Evolutionary conservation across 1,140 invertebrate genomes (phyloP), one percentile per base, ranked within the genome.

Genomic region (Berghia stephanieae): DNA sequence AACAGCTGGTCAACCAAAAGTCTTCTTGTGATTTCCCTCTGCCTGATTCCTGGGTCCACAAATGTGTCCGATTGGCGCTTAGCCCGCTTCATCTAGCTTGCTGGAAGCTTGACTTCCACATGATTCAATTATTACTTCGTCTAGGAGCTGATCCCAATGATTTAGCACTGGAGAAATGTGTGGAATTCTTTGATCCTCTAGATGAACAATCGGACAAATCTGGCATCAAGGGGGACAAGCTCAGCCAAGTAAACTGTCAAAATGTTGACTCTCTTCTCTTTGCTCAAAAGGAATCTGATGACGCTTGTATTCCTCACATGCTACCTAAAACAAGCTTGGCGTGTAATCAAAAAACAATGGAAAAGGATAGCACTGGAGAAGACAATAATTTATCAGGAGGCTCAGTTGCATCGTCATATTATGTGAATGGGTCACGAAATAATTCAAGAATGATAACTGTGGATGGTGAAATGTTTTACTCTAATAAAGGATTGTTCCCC

Each of bases 31-130:
- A 75, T 38, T 66, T 79, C 42, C 78, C 78, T 16, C 18, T 79
- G 36, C 69, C 67, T 43, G 78, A 79, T 42, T 66, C 71, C 34
- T 79, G 78, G 78, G 71, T 79, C 27, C 73, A 73, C 10, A 63
- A 67, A 42, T 79, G 52, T 27, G 66, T 75, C 36, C 38, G 75
- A 38, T 46, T 79, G 4, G 44, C 21, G 27, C 8, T 70, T 21
- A 46, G 66, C 16, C 78, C 78, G 24, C 52, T 79, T 3, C 78
- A 79, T 55, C 52, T 79, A 27, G 66, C 78, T 27, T 79, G 78
- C 66, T 79, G 78, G 78, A 73, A 72, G 24, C 73, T 52, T 42
- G 78, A 79, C 66, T 36, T 52, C 36, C 38, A 3, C 38, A 57
- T 67, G 46, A 79, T 79, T 67, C 4, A n/a, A 10, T 21, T 63